Evolutionary conservation across 2,888 invertebrate genomes (phyloP).

Genomic region (Parelbella ahira): DNA sequence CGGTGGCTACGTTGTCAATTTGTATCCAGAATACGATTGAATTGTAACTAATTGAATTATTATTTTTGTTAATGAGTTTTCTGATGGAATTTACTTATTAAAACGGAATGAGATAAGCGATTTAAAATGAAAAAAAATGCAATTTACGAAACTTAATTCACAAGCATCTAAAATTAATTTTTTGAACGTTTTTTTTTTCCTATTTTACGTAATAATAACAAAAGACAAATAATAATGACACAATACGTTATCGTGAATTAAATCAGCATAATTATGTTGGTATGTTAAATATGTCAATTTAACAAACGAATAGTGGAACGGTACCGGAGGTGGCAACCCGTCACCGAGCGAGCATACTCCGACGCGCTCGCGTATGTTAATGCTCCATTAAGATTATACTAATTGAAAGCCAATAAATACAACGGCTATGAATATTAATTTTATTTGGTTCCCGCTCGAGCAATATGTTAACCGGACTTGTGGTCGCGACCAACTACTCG

Average conservation of each 20-base stretch:
- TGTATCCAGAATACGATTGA: neutral
- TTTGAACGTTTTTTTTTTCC: no score
- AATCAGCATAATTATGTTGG: constrained; percentile 13
- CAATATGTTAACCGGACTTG: constrained; percentile 40
- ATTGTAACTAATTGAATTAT: neutral
- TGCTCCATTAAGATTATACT: constrained; percentile 80
- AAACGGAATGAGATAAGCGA: no score
- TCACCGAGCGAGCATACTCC: constrained; percentile 50
- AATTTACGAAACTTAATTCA: no score
- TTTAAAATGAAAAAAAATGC: no score
- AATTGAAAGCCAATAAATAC: constrained; percentile 81
- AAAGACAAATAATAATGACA: no score
- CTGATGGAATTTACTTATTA: no score
- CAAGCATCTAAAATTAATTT: no score
- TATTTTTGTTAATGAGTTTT: no score
- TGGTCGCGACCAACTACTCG: constrained; percentile 56
- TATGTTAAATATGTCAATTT: constrained; percentile 17
- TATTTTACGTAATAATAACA: no score
- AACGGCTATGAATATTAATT: constrained; percentile 80
- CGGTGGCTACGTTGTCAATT: constrained; percentile 16
- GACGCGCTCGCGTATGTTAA: constrained; percentile 72
- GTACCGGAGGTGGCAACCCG: constrained; percentile 48
- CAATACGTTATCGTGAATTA: no score
- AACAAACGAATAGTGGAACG: constrained; percentile 20
- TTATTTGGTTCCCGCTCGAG: constrained; percentile 64